A percentile compares a stretch with the other conserved stretches of the same genome.
Conservation (phyloP, 2,888 invertebrate genomes). For the Dryobotodes eremita region DNA sequence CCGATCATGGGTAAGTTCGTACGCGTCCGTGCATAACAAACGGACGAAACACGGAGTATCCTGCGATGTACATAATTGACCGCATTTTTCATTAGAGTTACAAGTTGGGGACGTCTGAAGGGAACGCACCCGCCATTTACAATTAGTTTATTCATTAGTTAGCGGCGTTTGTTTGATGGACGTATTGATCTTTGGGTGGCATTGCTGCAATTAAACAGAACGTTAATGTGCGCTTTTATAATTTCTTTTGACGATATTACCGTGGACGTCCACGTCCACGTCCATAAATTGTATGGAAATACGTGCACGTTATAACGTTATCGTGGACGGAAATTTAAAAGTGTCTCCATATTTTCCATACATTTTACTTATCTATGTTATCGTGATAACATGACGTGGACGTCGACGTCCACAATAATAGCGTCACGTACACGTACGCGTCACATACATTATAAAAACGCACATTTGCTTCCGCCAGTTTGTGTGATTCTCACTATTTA, state of each 20-base stretch:
- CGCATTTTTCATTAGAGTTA: constrained; percentile 46
- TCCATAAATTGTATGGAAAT: too few species aligned
- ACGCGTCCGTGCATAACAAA: constrained; percentile 23
- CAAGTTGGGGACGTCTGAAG: constrained; percentile 46
- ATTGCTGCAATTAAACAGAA: not conserved
- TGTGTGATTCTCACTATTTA: not conserved
- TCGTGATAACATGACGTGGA: too few species aligned
- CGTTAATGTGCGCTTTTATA: too few species aligned
- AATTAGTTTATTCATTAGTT: constrained; percentile 53
- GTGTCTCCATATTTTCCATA: too few species aligned
- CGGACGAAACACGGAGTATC: not conserved
- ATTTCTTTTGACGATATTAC: too few species aligned
- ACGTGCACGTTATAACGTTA: too few species aligned
- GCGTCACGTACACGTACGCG: too few species aligned
- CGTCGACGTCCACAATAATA: too few species aligned
- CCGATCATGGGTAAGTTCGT: not conserved
- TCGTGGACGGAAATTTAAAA: too few species aligned
- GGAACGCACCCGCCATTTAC: constrained; percentile 7
- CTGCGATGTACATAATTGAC: not conserved
- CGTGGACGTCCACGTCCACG: too few species aligned
- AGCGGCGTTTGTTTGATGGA: constrained; percentile 3
- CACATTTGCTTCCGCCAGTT: not conserved
- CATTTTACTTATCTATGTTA: too few species aligned
- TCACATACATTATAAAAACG: too few species aligned
- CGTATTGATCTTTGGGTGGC: not conserved